Base-by-base conservation (phyloP, 30 jellyfish, hydroid and myxozoan species). In the Euphysa ruthae region DNA sequence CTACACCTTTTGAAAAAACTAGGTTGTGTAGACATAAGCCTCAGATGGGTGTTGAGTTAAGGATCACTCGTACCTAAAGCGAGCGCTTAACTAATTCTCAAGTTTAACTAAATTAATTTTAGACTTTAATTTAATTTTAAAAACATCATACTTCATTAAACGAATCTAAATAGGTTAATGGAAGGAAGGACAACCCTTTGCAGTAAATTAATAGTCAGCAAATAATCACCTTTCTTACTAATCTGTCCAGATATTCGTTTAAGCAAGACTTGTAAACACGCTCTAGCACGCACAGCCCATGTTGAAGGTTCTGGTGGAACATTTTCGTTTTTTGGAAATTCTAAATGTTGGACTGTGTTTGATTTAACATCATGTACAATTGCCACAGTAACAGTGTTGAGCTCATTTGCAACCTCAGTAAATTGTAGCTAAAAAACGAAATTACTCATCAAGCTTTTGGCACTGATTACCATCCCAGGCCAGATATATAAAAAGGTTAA, bases 291-390 rank as follows among this genome's bases (percentile, higher is more conserved):
- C 68, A 76, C 81, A 57, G 93, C 93, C 93, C 95, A 77, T 21
- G 95, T 72, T 7, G 81, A 77, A 43, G 93, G 95, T 82, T 85
- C 95, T 56, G 52, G 75, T 2, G 95, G 95, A 23, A 72, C 77
- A 54, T 66, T 77, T 6, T 77, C 76, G 34, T 69, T 34, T 29
- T 63, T 81, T 27, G 93, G 91, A 65, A 77, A 74, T 42, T 85
- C 95, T n/a, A 84, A 58, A 31, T 81, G 90, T 57, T 70, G 93
- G 20, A 78, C 91, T 6, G 75, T 55, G 49, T 85, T 85, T 20
- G 93, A 73, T 10, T 51, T 54, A 4, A 87, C 26, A 31, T 85
- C 95, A 38, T 85, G 88, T 10, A 85, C 78, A 32, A 85, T 50
- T 51, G 95, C 52, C 38, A 85, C 60, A 14, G 80, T 82, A 51